Percentiles rank a stretch among this genome's conserved stretches.
Evolutionary conservation across 2,113 vertebrate species (phyloP).

Genomic region (Nannospalax galili): DNA sequence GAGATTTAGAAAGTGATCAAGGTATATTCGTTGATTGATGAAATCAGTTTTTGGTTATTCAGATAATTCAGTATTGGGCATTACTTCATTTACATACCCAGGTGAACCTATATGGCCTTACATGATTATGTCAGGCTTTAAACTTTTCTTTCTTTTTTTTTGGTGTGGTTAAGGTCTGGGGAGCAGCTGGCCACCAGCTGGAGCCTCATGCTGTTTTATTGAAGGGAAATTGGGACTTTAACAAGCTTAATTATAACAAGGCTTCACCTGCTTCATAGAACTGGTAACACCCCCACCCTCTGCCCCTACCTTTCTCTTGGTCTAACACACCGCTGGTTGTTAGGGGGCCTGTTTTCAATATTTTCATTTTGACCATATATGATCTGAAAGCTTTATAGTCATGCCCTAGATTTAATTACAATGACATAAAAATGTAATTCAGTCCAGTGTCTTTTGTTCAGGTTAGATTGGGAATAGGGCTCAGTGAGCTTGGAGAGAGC

Average conservation of each 20-base stretch:
- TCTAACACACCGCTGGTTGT: constrained; percentile 34
- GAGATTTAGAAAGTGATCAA: constrained; percentile 50
- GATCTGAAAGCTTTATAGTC: constrained; percentile 62
- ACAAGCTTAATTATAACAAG: constrained; percentile 75
- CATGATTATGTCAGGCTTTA: neutral
- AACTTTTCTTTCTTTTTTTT: neutral
- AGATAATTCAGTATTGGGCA: constrained; percentile 49
- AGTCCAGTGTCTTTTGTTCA: constrained; percentile 31
- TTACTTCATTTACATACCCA: constrained; percentile 56
- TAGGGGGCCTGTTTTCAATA: constrained; percentile 67
- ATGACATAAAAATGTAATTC: constrained; percentile 35
- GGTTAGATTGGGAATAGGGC: neutral
- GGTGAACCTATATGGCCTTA: constrained; percentile 32
- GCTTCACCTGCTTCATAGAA: constrained; percentile 71
- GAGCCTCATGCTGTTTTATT: constrained; percentile 57
- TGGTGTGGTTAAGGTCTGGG: constrained; percentile 53
- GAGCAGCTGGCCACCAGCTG: constrained; percentile 79
- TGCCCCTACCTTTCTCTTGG: accelerated
- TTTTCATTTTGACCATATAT: constrained; percentile 45
- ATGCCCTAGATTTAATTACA: constrained; percentile 62
- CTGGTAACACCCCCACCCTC: neutral
- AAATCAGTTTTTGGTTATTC: constrained; percentile 53
- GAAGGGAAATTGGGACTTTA: constrained; percentile 68
- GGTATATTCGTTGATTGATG: constrained; percentile 41
- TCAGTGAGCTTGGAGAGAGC: neutral